A percentile compares a stretch with the other conserved stretches of the same genome.
These are phyloP conservation scores for Chelidonichthys spinosus DNA, from an alignment of 2,797 vertebrate genomes.

Conservation along the genomic window DNA sequence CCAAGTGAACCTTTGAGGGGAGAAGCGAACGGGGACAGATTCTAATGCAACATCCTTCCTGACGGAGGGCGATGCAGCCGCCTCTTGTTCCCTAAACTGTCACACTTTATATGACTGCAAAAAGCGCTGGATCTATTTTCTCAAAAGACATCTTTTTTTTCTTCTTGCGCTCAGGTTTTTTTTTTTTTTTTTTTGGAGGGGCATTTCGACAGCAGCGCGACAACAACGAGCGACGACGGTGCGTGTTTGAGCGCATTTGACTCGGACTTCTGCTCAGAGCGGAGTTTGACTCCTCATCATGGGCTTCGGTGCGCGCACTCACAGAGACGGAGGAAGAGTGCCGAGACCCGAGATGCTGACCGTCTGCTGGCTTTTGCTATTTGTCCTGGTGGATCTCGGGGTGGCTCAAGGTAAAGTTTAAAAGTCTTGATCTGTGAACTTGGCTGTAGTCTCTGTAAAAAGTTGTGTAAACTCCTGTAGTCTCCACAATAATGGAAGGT, in stretches of 20 bases:
- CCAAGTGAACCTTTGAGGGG: constrained; percentile 48
- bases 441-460: constrained; percentile 21
- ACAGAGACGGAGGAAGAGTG: constrained; percentile 81
- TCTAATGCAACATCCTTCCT: constrained; percentile 62
- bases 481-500: neutral
- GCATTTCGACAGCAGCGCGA: constrained; percentile 32
- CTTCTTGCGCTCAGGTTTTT: constrained; percentile 22
- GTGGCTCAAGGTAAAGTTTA: constrained; percentile 89
- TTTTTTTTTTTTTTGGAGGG: constrained; percentile 13
- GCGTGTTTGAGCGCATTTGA: constrained; percentile 51
- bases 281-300: constrained; percentile 82
- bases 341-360: constrained; percentile 85
- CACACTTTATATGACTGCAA: constrained; percentile 52
- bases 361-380: constrained; percentile 85
- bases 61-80: constrained; percentile 63
- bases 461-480: constrained; percentile 52
- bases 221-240: constrained; percentile 27
- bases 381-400: constrained; percentile 85
- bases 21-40: constrained; percentile 44
- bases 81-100: constrained; percentile 52
- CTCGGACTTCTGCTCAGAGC: constrained; percentile 75
- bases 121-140: constrained; percentile 60
- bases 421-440: constrained; percentile 36
- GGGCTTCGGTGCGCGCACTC: constrained; percentile 86
- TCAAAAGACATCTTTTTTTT: constrained; percentile 26